Conservation (phyloP, 2,888 invertebrate species). For the Ditula angustiorana region DNA sequence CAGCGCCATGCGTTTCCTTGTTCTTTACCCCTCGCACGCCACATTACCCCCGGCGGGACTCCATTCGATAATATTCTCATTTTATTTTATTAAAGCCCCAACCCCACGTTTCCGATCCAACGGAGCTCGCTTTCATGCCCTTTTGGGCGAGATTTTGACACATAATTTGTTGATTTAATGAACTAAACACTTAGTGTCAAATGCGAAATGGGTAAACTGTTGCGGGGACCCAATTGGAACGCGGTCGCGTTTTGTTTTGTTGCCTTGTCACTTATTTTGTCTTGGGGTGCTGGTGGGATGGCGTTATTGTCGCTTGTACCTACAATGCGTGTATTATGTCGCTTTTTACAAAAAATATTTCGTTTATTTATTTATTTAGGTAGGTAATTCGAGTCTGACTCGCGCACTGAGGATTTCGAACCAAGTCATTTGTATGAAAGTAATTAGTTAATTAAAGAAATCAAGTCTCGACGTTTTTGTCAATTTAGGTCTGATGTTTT, state of each 20-base stretch:
- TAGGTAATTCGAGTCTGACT: no score
- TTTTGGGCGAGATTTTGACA: conserved; percentile 69
- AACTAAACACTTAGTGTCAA: conserved; percentile 53
- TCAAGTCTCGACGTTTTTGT: no score
- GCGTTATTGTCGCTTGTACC: not conserved
- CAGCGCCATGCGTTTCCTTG: conserved; percentile 47
- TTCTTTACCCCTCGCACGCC: conserved; percentile 56
- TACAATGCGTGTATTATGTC: no score
- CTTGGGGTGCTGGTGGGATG: not conserved
- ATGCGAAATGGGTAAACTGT: conserved; percentile 19
- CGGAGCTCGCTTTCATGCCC: conserved; percentile 59
- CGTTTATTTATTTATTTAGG: no score
- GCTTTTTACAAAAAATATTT: no score
- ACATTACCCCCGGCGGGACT: conserved; percentile 70
- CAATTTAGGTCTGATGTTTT: no score
- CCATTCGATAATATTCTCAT: conserved; percentile 78
- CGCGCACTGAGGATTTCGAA: no score
- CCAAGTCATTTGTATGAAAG: no score
- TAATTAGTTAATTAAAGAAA: no score
- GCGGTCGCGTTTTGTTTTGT: conserved; percentile 3
- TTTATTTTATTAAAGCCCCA: conserved; percentile 75
- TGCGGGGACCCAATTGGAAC: not conserved
- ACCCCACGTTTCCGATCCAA: conserved; percentile 59
- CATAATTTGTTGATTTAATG: conserved; percentile 77
- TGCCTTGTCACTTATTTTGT: not conserved